Base-by-base conservation (phyloP, 2,888 invertebrate species). In the Spisula subtruncata region DNA sequence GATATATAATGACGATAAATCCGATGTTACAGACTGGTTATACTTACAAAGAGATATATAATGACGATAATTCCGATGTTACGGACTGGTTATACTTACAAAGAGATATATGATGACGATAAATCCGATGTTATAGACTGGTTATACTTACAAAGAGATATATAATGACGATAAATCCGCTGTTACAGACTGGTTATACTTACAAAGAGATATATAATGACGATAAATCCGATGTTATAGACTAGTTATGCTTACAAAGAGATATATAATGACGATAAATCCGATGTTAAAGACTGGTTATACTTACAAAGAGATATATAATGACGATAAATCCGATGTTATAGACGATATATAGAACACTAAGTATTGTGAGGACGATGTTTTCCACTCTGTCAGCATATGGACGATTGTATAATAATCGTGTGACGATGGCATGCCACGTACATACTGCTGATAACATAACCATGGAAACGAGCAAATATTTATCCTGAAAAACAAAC, bases 201-300 rank as follows among this genome's bases (percentile, higher is more conserved):
- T 93, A 96, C 96, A 94, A 95, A 96, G 89, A 96, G 91, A 93
- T 96, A 96, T 48, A 96, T 96, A 91, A 96, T 94, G 89, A 96
- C 95, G 80, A 95, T 92, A 92, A 96, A 96, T 84, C 96, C 96
- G 32, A 96, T 93, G 92, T 96, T 96, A 88, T 95, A 96, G 35
- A 96, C 80, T n/a, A n/a, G n/a, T n/a, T 60, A 92, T 91, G 95
- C 96, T 95, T 93, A 96, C 96, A 94, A 95, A 96, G 89, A 96
- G 91, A 93, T 96, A 96, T 48, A 96, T 96, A 91, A 96, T 94
- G 89, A 96, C 95, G 80, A 95, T 92, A 92, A 96, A 96, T 84
- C 96, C 96, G 32, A 96, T 93, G 92, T 96, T 96, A 88, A 95
- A 96, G 35, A 96, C 80, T n/a, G n/a, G n/a, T n/a, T 60, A 92